Base-by-base conservation (phyloP, 2,797 vertebrate species). In the Esox lucius region DNA sequence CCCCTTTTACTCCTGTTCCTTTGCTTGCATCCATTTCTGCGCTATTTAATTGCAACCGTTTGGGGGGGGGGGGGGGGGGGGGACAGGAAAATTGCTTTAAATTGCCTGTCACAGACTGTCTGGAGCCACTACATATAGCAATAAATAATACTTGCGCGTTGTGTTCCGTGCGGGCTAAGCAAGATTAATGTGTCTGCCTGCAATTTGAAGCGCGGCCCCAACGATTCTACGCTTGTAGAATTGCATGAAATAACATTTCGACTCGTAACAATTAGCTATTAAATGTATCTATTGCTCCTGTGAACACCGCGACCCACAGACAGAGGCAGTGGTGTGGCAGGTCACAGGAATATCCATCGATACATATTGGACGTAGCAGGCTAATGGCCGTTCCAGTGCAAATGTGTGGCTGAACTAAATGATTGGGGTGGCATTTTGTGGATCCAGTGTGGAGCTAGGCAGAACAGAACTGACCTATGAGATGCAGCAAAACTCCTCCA, bases 81-180 rank as follows among this genome's bases (percentile, higher is more conserved):
- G 35, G 33, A 73, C 33, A 70, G 16, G 35, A 48, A 72, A 91
- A 92, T 90, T 89, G 87, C 88, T 91, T 90, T 87, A 92, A 91
- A 92, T 90, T 89, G 91, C 87, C 89, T 91, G 90, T 91, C 89
- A 88, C 82, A 87, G 85, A 86, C 86, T 84, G 87, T 79, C 84
- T 80, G 71, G 87, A 82, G 83, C 86, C 70, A 70, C 15, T 66
- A 81, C 77, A 72, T 56, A 4, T 78, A 77, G 83, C 86, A 82
- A 83, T 85, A 77, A 84, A 83, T 85, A 76, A 84, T 84, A 83
- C 81, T 71, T 2, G 75, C 46, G 83, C 76, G 70, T 81, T 77
- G 80, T 73, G 79, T 72, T 68, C 65, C 80, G 69, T 67, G 80
- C 73, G 53, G 81, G 79, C 75, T 84, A 85, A 89, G 90, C 83